A percentile compares a stretch with the other conserved stretches of the same genome.
phyloP scores from a whole-genome alignment of 1,140 invertebrate species.

The Scaptomyza hsui region DNA sequence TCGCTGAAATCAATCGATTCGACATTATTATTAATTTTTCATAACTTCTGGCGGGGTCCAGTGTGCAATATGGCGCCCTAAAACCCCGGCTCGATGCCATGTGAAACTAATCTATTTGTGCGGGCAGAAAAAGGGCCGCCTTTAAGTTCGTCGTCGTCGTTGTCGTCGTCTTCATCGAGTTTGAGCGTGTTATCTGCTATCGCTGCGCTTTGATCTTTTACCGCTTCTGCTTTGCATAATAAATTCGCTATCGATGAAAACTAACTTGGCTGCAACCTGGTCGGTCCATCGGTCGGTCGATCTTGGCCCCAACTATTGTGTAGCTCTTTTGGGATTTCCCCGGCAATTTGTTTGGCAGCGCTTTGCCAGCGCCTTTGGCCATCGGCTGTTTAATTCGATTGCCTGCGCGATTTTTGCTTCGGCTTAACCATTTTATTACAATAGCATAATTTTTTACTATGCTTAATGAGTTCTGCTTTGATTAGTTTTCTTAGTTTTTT shows the following conservation, averaged over 20 bases:
- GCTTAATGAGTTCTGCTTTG: slow-evolving; percentile 82
- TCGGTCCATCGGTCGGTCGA: slow-evolving; percentile 15
- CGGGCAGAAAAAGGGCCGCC: slow-evolving; percentile 67
- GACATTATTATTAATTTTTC: slow-evolving; percentile 84
- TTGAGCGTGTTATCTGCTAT: slow-evolving; percentile 76
- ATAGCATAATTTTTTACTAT: slow-evolving; percentile 82
- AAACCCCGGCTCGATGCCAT: slow-evolving; percentile 64
- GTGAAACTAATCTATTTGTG: slow-evolving; percentile 84
- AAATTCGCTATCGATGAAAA: slow-evolving; percentile 82
- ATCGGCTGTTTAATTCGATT: slow-evolving; percentile 80
- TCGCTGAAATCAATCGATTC: slow-evolving; percentile 84
- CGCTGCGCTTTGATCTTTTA: slow-evolving; percentile 80
- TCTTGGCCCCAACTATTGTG: not conserved
- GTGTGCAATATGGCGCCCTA: slow-evolving; percentile 81
- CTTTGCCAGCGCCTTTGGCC: slow-evolving; percentile 57
- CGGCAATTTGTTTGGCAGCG: slow-evolving; percentile 74
- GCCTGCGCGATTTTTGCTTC: slow-evolving; percentile 72
- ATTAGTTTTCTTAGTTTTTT: slow-evolving; percentile 60
- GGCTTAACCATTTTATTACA: slow-evolving; percentile 79
- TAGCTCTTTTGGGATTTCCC: slow-evolving; percentile 68
- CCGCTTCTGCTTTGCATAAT: slow-evolving; percentile 82
- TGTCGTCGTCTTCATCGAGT: slow-evolving; percentile 26
- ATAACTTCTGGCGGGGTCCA: slow-evolving; percentile 81
- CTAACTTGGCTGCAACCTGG: slow-evolving; percentile 66
- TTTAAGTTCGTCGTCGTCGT: slow-evolving; percentile 17